These are phyloP conservation scores for Graphium colonna DNA, from an alignment of 2,888 invertebrate species.

Conservation along the genomic window DNA sequence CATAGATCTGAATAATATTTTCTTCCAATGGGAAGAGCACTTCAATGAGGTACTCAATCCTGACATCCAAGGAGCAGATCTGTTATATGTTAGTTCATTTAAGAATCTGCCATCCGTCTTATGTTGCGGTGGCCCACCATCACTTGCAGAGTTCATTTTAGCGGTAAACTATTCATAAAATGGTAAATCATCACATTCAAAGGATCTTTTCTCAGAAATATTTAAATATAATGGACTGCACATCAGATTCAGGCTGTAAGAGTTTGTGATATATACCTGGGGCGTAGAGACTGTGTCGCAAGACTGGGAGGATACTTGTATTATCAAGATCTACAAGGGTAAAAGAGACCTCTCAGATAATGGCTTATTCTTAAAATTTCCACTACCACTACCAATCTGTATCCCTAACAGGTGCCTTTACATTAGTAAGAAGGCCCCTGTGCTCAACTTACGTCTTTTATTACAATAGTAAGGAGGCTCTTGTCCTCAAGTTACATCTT, in stretches of 20 bases:
- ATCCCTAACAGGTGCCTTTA: constrained; percentile 15
- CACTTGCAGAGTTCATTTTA: constrained; percentile 1
- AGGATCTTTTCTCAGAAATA: too few species aligned
- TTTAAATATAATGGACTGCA: too few species aligned
- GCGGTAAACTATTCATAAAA: constrained; percentile 2
- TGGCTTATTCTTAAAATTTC: neutral
- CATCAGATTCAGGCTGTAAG: too few species aligned
- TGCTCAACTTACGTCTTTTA: too few species aligned
- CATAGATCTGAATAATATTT: constrained; percentile 1
- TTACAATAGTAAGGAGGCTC: too few species aligned
- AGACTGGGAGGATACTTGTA: too few species aligned
- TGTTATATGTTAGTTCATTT: neutral
- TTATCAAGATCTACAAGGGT: constrained; percentile 3
- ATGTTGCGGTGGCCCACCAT: neutral
- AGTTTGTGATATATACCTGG: too few species aligned
- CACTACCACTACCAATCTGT: neutral
- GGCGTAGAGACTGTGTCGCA: too few species aligned
- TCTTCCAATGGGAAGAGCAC: constrained; percentile 10
- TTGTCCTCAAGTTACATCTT: too few species aligned
- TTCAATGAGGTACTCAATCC: too few species aligned
- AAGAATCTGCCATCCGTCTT: neutral
- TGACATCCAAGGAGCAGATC: constrained; percentile 2
- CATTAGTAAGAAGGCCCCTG: too few species aligned
- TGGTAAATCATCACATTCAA: neutral
- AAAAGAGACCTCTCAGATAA: neutral